Conservation (phyloP, 2,113 vertebrate species). For the Calidris pygmaea region DNA sequence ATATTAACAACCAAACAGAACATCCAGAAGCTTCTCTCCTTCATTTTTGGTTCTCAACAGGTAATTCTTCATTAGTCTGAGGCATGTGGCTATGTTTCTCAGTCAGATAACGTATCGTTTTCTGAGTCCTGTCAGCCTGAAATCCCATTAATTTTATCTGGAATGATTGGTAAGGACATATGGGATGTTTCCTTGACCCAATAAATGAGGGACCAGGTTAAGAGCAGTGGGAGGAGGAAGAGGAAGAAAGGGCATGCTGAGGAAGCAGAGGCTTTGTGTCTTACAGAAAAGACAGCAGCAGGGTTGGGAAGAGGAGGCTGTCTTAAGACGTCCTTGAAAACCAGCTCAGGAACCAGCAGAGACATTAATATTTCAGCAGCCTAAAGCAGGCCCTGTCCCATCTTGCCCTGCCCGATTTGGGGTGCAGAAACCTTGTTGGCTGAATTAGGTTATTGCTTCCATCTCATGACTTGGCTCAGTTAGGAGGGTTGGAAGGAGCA, state of each 20-base stretch:
- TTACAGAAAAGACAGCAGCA: background rate
- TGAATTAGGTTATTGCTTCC: background rate
- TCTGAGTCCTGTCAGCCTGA: background rate
- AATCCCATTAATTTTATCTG: conserved; percentile 25
- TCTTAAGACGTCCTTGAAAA: background rate
- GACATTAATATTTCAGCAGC: background rate
- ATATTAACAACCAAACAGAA: conserved; percentile 10
- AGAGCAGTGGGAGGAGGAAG: background rate
- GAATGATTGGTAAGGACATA: background rate
- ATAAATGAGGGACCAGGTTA: background rate
- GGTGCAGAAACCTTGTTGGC: background rate
- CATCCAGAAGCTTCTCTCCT: background rate
- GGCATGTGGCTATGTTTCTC: background rate
- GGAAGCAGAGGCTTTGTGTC: background rate
- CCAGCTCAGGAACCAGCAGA: background rate
- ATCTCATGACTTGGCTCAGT: background rate
- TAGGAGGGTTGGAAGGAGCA: background rate
- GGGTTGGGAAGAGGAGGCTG: background rate
- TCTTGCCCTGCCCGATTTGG: background rate
- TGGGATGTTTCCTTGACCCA: background rate
- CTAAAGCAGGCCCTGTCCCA: background rate
- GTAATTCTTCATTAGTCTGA: conserved; percentile 37
- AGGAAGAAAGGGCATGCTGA: background rate
- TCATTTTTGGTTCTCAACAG: conserved; percentile 29
- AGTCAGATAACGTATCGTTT: conserved; percentile 1